Evolutionary conservation across 2,113 vertebrate genomes (phyloP), one percentile per base, ranked within the genome.

Genomic region (Rhabdornis inornatus): DNA sequence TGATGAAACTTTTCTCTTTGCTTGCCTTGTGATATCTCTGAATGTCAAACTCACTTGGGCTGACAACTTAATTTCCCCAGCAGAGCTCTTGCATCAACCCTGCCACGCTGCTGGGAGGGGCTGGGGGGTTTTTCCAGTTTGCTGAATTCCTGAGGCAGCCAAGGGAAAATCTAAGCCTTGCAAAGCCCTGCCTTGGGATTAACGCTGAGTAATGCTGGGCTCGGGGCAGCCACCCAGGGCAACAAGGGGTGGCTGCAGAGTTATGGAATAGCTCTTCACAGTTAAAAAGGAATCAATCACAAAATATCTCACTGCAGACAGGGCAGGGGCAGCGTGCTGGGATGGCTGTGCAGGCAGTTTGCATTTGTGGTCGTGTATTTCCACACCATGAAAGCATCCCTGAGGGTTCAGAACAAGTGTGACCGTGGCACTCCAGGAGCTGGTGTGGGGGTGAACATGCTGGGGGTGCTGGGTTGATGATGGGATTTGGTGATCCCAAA

Each of bases 1-100:
- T 93, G 89, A 88, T 91, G 87, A 95, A 97, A 94, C 63, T 96
- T 85, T 57, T 60, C 84, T 82, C 88, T 88, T 49, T 94, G 90
- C 92, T 83, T 92, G 76, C 21, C 1, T 69, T 91, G 85, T 55
- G 85, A 21, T 88, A 83, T 65, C 71, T 75, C 76, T 49, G 57
- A 28, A 23, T 91, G 83, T 91, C 77, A 91, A 89, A 91, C 56
- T 28, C 74, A 18, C 79, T 80, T 20, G 71, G 75, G 83, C 88
- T 95, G 90, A 94, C 93, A 90, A 16, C 69, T 9, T 83, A 47
- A 95, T 96, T 91, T 68, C 81, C 75, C 45, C 88, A 31, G 92
- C 79, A 65, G 92, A 83, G 86, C 83, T 45, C 56, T 10, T 37
- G 61, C 71, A n/a, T 24, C 6, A 2, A 23, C 82, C 88, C 0